A percentile compares a stretch with the other conserved stretches of the same genome.
These are phyloP conservation scores for Nomada ruficornis DNA, from an alignment of 2,888 invertebrate species.

Conservation along the genomic window DNA sequence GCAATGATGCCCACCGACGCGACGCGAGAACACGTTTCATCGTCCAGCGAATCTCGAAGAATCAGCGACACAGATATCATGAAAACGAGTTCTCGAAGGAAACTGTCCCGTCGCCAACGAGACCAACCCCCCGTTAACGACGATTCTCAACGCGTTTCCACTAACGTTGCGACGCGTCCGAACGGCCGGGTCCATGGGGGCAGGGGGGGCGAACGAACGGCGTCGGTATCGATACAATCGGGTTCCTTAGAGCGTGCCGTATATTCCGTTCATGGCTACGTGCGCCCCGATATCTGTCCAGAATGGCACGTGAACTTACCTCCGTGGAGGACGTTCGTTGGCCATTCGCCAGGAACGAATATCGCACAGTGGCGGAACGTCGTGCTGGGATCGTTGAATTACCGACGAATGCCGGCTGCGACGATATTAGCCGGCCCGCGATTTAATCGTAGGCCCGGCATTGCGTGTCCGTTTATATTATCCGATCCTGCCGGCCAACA, in stretches of 20 bases:
- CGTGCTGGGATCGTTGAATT: conserved; percentile 64
- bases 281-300: conserved; percentile 49
- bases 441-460: conserved; percentile 48
- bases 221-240: conserved; percentile 32
- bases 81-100: neutral
- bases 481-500: conserved; percentile 30
- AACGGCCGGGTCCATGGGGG: no score
- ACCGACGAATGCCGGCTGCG: conserved; percentile 46
- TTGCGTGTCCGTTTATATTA: conserved; percentile 41
- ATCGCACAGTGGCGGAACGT: conserved; percentile 53
- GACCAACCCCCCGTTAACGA: neutral
- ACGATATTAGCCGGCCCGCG: conserved; percentile 47
- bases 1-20: neutral
- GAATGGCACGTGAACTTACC: conserved; percentile 60
- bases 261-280: conserved; percentile 51
- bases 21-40: no score
- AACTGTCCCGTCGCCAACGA: no score
- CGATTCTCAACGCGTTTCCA: neutral
- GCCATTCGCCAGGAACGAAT: conserved; percentile 62
- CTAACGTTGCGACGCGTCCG: neutral
- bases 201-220: neutral
- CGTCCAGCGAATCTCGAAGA: no score
- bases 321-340: conserved; percentile 50
- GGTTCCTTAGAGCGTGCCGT: conserved; percentile 49
- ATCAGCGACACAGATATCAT: no score